Conservation (phyloP, 2,888 invertebrate genomes). For the Xanthorhoe designata region DNA sequence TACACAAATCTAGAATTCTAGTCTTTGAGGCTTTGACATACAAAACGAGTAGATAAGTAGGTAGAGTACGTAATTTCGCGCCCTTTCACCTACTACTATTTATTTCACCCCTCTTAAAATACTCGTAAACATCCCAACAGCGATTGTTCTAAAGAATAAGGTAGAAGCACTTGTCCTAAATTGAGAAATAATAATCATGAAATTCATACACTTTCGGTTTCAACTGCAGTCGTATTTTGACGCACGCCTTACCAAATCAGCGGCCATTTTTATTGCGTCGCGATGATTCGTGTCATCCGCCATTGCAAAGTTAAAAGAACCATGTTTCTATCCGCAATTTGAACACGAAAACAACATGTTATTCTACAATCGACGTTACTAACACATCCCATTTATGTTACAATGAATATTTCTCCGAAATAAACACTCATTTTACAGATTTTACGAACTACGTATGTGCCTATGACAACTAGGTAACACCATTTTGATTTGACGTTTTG, state of each 20-base stretch:
- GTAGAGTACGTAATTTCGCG: conserved; percentile 82
- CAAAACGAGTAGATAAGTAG: conserved; percentile 45
- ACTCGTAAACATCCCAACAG: background rate
- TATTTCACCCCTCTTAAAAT: conserved; percentile 17
- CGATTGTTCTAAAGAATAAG: background rate
- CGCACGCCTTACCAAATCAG: conserved; percentile 84
- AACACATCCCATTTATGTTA: conserved; percentile 68
- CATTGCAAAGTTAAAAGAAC: conserved; percentile 76
- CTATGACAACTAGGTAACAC: conserved; percentile 78
- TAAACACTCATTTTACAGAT: conserved; percentile 71
- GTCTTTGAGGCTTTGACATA: conserved; percentile 31
- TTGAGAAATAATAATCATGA: conserved; percentile 8
- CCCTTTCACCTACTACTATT: conserved; percentile 73
- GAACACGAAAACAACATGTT: conserved; percentile 62
- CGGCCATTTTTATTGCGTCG: conserved; percentile 86
- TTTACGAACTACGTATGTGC: conserved; percentile 77
- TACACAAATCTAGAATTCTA: conserved; percentile 19
- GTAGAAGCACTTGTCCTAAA: conserved; percentile 17
- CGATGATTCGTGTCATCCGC: conserved; percentile 85
- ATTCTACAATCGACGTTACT: conserved; percentile 57
- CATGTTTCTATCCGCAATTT: conserved; percentile 60
- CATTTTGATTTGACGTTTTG: conserved; percentile 84
- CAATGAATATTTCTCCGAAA: conserved; percentile 62
- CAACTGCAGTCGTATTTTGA: conserved; percentile 67
- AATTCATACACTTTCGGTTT: conserved; percentile 36